Percentiles rank a stretch among this genome's conserved stretches.
Evolutionary conservation across 1,140 invertebrate genomes (phyloP).

Genomic region (Trichonephila clavata): DNA sequence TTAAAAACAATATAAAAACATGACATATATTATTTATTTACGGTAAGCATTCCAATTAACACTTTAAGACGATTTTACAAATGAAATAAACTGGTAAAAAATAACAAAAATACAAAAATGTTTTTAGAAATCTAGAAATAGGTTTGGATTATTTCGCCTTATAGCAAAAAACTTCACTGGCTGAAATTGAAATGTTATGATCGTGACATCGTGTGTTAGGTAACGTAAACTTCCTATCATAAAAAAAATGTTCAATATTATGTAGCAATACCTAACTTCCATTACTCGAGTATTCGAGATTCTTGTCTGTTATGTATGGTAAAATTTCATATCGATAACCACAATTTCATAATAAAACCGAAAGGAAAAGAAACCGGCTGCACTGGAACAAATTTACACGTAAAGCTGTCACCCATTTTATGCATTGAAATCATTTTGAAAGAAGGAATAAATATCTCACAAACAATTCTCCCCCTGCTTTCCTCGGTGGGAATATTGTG

Average conservation of each 20-base stretch:
- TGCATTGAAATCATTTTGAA: conserved; percentile 24
- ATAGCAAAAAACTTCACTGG: too few species aligned
- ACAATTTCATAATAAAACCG: conserved; percentile 41
- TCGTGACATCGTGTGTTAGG: not conserved
- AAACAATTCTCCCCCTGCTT: conserved; percentile 32
- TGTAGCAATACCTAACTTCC: not conserved
- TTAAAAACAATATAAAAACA: too few species aligned
- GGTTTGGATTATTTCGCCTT: too few species aligned
- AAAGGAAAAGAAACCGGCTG: not conserved
- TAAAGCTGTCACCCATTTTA: conserved; percentile 53
- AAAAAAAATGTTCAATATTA: not conserved
- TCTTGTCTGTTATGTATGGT: not conserved
- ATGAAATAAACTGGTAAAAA: too few species aligned
- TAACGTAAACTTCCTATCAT: not conserved
- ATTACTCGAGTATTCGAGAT: not conserved
- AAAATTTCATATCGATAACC: conserved; percentile 20
- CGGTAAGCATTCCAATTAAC: too few species aligned
- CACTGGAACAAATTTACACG: conserved; percentile 64
- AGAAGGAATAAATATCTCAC: conserved; percentile 53
- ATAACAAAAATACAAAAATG: too few species aligned
- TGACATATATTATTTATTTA: too few species aligned
- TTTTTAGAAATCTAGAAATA: too few species aligned
- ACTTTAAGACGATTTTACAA: too few species aligned
- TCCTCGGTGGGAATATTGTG: conserved; percentile 13
- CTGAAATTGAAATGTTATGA: too few species aligned